Base-by-base conservation (phyloP, 1,140 invertebrate species). In the Saxidomus purpurata region DNA sequence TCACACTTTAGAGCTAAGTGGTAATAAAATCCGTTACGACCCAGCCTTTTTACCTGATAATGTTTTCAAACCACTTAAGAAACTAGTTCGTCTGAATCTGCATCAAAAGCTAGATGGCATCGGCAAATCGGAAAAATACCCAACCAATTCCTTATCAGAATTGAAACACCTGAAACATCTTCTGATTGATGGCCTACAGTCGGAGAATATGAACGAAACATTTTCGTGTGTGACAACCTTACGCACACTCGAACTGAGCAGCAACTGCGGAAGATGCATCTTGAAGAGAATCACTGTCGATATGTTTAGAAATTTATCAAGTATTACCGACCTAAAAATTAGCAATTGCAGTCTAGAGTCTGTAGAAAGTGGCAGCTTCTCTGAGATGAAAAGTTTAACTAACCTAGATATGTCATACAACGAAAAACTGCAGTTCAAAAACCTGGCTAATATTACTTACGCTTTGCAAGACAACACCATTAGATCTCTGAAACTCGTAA, bases 391-490 rank as follows among this genome's bases (percentile, higher is more conserved):
- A 80, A 80, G 34, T 59, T 25, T 80, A 55, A 59, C 40, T 0
- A 34, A 55, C 1, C 31, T 80, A 1, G 55, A 80, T 25, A 52
- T 80, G 36, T 80, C 77, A 34, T 59, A 25, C 43, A 80, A 80
- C 49, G 43, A 43, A 11, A 25, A 59, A 55, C 49, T 80, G 9
- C n/a, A 80, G 11, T 80, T 80, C 47, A 80, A 80, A 55, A 80
- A 28, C 28, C 19, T 80, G 31, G 49, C 25, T n/a, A 80, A 80
- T 34, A 59, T 79, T 31, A 59, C 77, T 15, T 55, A 31, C 31
- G 77, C 49, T 1, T 49, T 80, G 9, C 47, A 55, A 80, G 22
- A 4, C 13, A 43, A 55, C 15, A 55, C 55, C n/a, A 34, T 80
- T 2, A 55, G 34, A 34, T 4, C 17, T 1, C 3, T 80, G n/a